Evolutionary conservation across 2,888 invertebrate species (phyloP).

Genomic region (Hydrotaea cyrtoneurina): DNA sequence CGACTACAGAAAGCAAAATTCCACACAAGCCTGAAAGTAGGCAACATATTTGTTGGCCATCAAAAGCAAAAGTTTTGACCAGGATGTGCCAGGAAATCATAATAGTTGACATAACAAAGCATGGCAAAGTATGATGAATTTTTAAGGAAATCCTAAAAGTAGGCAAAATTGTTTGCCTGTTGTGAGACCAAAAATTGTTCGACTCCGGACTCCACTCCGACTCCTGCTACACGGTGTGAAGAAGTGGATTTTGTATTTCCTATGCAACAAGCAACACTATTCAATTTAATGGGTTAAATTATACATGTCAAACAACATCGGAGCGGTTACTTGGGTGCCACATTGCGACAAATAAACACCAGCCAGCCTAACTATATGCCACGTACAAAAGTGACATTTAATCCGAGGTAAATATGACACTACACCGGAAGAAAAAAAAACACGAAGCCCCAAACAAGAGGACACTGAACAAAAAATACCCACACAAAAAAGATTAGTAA

Average conservation of each 20-base stretch:
- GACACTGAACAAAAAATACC: not conserved
- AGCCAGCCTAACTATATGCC: constrained; percentile 50
- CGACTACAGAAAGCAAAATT: not conserved
- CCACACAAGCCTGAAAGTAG: constrained; percentile 43
- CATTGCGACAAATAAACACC: not conserved
- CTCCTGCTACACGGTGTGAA: too few species aligned
- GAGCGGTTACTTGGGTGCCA: too few species aligned
- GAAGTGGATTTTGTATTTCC: too few species aligned
- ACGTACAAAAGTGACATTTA: constrained; percentile 71
- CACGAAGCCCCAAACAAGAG: not conserved
- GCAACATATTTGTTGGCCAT: constrained; percentile 10
- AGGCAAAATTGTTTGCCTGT: too few species aligned
- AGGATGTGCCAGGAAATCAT: not conserved
- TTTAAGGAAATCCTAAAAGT: too few species aligned
- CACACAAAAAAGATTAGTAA: not conserved
- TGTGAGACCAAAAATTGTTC: too few species aligned
- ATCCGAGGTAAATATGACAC: constrained; percentile 78
- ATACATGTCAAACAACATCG: too few species aligned
- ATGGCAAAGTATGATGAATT: too few species aligned
- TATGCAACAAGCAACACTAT: too few species aligned
- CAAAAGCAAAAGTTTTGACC: constrained; percentile 10
- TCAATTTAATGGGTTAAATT: too few species aligned
- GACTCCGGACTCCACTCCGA: too few species aligned
- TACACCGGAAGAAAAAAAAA: constrained; percentile 28
- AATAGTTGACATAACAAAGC: too few species aligned